Evolutionary conservation across 1,140 invertebrate genomes (phyloP), one percentile per base, ranked within the genome.

Genomic region (Drosophila bifasciata): DNA sequence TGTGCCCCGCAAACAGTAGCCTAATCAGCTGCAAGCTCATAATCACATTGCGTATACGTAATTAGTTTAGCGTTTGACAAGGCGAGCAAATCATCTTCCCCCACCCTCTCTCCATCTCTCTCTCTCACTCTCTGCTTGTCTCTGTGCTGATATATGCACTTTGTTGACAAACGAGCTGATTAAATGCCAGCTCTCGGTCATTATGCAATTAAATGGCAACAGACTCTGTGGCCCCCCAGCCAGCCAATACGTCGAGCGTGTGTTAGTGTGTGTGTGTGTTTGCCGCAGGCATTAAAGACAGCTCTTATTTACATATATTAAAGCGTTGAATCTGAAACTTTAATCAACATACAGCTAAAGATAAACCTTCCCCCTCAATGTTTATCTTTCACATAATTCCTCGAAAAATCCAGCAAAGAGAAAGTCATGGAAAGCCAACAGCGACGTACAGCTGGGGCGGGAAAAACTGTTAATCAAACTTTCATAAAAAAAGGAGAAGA

Each of bases 161-260:
- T 85, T 81, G 83, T 83, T 86, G 81, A 88, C 81, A 86, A 88
- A 86, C 78, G 64, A 88, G 62, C 81, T 86, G 81, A 88, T 86
- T 86, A 88, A 88, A 86, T 78, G 78, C 64, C 66, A 69, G 83
- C 83, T 83, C 77, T 83, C 64, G 69, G 63, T 83, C 78, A 86
- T 86, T 86, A 88, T 86, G 83, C 83, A 88, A 86, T 86, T 86
- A 88, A 83, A 76, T 74, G 73, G 66, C 80, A 66, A 69, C 57
- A 56, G 57, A 69, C 62, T 75, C 59, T 64, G 56, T 69, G 44
- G 7, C n/a, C n/a, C n/a, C n/a, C n/a, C n/a, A 55, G 55, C 61
- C 36, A 39, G 21, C 11, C 39, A 19, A 21, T 3, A 21, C 3
- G 19, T 21, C 19, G 19, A 21, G 19, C 4, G 48, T 32, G 4